A percentile compares a stretch with the other conserved stretches of the same genome.
These are phyloP conservation scores for Agrotis clavis DNA, from an alignment of 2,888 invertebrate species.

Conservation along the genomic window DNA sequence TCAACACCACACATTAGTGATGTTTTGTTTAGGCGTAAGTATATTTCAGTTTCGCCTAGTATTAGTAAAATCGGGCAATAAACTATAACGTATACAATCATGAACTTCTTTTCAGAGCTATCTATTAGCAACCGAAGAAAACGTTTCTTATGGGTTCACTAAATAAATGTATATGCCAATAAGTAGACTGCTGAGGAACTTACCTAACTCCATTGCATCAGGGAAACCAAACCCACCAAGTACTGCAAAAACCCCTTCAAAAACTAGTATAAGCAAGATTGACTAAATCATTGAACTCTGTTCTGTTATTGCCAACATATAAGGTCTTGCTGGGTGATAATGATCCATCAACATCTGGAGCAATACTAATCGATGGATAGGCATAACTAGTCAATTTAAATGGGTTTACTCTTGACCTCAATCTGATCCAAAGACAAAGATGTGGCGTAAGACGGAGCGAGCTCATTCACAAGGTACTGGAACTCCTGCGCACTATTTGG, in stretches of 20 bases:
- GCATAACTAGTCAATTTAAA: no score
- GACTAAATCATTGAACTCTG: conserved; percentile 16
- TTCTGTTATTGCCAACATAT: conserved; percentile 19
- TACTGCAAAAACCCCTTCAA: conserved; percentile 2
- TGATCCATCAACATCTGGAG: background rate
- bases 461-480: no score
- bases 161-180: background rate
- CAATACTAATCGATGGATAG: background rate
- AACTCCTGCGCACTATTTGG: no score
- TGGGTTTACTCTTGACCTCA: no score
- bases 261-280: background rate
- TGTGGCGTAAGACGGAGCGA: no score
- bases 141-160: background rate
- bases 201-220: conserved; percentile 26
- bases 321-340: conserved; percentile 11
- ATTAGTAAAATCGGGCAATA: background rate
- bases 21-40: no score
- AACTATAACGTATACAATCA: background rate
- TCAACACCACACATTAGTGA: no score
- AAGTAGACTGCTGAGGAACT: conserved; percentile 9
- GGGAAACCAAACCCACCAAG: conserved; percentile 9
- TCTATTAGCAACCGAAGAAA: background rate
- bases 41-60: background rate
- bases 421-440: no score
- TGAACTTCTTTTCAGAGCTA: background rate